phyloP scores from a whole-genome alignment of 2,888 invertebrate species.

The Andrena haemorrhoa region DNA sequence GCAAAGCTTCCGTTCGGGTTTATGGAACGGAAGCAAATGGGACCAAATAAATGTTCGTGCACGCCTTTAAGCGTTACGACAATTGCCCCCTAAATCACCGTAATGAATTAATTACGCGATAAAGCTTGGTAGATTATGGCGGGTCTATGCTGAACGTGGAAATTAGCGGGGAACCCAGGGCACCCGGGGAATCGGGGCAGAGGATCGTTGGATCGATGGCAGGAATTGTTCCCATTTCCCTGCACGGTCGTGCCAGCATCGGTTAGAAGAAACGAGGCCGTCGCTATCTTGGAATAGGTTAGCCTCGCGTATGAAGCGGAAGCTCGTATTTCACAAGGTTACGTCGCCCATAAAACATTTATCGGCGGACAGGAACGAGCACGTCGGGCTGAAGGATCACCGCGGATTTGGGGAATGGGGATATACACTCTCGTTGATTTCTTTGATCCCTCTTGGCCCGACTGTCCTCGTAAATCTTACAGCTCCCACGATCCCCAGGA shows the following conservation, averaged over 20 bases:
- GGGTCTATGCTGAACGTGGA: conserved; percentile 30
- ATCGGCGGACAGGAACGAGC: conserved; percentile 55
- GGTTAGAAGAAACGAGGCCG: no score
- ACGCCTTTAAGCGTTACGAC: conserved; percentile 55
- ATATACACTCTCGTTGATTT: conserved; percentile 79
- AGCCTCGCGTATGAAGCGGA: not conserved
- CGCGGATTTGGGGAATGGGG: conserved; percentile 76
- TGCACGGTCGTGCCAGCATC: not conserved
- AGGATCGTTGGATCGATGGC: not conserved
- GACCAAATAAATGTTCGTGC: conserved; percentile 58
- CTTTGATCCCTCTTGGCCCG: conserved; percentile 69
- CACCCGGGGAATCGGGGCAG: not conserved
- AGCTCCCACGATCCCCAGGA: not conserved
- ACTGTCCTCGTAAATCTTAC: conserved; percentile 25
- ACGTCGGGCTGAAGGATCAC: conserved; percentile 61
- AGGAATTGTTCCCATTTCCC: not conserved
- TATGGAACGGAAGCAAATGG: conserved; percentile 62
- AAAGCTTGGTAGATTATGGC: conserved; percentile 39
- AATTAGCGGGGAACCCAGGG: conserved; percentile 14
- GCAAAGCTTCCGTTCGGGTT: conserved; percentile 46
- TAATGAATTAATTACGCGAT: conserved; percentile 59
- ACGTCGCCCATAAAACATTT: conserved; percentile 77
- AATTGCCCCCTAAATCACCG: conserved; percentile 43
- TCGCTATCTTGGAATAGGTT: not conserved
- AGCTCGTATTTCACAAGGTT: conserved; percentile 63